phyloP scores from a whole-genome alignment of 1,140 invertebrate species.

The Pseudomyrmex flavicornis region DNA sequence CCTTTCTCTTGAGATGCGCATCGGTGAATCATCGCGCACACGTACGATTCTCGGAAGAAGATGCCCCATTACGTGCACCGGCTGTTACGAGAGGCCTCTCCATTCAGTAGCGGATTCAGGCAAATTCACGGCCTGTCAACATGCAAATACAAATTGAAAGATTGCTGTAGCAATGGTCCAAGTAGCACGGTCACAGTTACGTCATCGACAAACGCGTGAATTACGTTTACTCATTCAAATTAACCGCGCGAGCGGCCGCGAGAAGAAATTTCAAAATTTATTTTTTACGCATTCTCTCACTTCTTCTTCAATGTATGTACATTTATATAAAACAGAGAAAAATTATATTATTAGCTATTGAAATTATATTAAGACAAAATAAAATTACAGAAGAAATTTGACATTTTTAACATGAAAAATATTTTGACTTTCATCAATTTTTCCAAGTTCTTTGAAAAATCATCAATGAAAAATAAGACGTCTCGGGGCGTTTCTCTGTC shows the following conservation, averaged over 20 bases:
- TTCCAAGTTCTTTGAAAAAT: not conserved
- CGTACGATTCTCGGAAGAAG: slow-evolving; percentile 31
- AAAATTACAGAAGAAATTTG: not conserved
- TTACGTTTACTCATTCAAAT: slow-evolving; percentile 3
- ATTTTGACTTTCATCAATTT: not conserved
- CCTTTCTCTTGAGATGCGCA: not conserved
- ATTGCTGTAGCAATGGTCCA: slow-evolving; percentile 8
- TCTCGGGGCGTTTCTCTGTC: not conserved
- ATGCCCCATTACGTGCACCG: slow-evolving; percentile 19
- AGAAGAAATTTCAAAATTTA: not conserved
- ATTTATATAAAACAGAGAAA: not conserved
- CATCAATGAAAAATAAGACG: too few species aligned
- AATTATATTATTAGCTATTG: not conserved
- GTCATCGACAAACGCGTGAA: slow-evolving; percentile 55
- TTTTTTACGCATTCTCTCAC: not conserved
- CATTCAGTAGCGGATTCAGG: slow-evolving; percentile 10
- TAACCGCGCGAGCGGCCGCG: not conserved
- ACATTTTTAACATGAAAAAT: not conserved
- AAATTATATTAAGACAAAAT: not conserved
- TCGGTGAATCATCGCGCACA: slow-evolving; percentile 34
- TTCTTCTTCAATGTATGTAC: not conserved
- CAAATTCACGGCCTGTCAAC: slow-evolving; percentile 40
- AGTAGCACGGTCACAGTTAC: slow-evolving; percentile 53
- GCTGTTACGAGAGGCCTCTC: not conserved
- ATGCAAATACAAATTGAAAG: slow-evolving; percentile 40